Evolutionary conservation across 2,797 vertebrate genomes (phyloP).

Genomic region (Oophaga sylvatica): DNA sequence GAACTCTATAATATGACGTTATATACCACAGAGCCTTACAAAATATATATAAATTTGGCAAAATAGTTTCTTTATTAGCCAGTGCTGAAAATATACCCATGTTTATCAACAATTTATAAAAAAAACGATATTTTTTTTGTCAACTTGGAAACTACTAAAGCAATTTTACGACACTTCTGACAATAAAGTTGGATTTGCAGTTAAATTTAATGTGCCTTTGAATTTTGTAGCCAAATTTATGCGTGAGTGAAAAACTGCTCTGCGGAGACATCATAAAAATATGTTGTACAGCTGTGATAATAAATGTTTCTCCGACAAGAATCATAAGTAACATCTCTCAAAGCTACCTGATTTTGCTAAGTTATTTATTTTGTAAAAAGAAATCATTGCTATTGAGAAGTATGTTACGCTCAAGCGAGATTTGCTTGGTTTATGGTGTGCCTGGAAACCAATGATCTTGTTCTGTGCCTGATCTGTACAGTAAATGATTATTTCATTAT

Average conservation of each 20-base stretch:
- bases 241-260: slow-evolving; percentile 44
- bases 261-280: slow-evolving; percentile 57
- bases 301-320: slow-evolving; percentile 51
- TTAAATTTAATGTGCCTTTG: slow-evolving; percentile 60
- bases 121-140: slow-evolving; percentile 45
- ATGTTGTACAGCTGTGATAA: slow-evolving; percentile 55
- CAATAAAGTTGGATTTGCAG: slow-evolving; percentile 60
- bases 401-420: background rate
- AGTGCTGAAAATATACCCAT: background rate
- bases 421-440: background rate
- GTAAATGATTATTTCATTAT: background rate
- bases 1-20: background rate
- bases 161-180: slow-evolving; percentile 53
- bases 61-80: slow-evolving; percentile 13
- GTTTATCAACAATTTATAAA: slow-evolving; percentile 14
- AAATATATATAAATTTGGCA: background rate
- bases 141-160: slow-evolving; percentile 50
- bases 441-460: background rate
- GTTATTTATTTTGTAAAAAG: slow-evolving; percentile 43
- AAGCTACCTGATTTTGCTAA: slow-evolving; percentile 43
- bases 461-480: background rate
- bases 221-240: slow-evolving; percentile 59
- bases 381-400: background rate
- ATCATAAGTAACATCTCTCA: slow-evolving; percentile 40
- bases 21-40: background rate